A percentile compares a stretch with the other conserved stretches of the same genome.
phyloP scores from a whole-genome alignment of 2,888 invertebrate genomes.

The Trisateles emortualis region DNA sequence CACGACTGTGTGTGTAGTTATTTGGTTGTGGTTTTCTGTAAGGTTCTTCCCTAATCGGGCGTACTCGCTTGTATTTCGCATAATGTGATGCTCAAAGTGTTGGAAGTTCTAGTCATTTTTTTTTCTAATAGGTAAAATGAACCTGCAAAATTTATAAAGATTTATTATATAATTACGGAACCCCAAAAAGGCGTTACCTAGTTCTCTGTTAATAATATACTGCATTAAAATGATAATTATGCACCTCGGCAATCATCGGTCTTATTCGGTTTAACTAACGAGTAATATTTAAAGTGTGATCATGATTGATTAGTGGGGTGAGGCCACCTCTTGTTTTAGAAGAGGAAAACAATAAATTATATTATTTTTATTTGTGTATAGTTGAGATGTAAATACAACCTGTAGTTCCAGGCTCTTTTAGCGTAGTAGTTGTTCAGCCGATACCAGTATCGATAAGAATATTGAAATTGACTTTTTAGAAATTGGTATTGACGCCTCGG shows the following conservation, averaged over 20 bases:
- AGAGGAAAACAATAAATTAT: not conserved
- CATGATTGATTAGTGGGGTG: conserved; percentile 13
- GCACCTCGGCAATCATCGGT: conserved; percentile 10
- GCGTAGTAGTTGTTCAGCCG: too few relatives aligned
- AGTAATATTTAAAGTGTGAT: conserved; percentile 14
- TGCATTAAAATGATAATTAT: conserved; percentile 11
- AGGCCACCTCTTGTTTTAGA: conserved; percentile 5
- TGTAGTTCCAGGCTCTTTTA: too few relatives aligned
- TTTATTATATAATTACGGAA: not conserved
- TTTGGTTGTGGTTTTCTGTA: too few relatives aligned
- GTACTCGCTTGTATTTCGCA: too few relatives aligned
- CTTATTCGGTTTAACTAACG: conserved; percentile 1
- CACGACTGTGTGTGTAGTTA: too few relatives aligned
- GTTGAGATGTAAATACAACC: not conserved
- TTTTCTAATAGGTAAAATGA: too few relatives aligned
- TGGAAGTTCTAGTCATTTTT: too few relatives aligned
- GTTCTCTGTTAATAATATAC: conserved; percentile 4
- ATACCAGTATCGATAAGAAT: too few relatives aligned
- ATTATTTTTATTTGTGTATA: not conserved
- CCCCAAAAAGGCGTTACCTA: conserved; percentile 3
- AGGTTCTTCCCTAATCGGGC: too few relatives aligned
- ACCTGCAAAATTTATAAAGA: not conserved
- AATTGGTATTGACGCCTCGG: too few relatives aligned
- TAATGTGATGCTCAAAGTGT: too few relatives aligned
- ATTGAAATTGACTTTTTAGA: too few relatives aligned